phyloP scores from a whole-genome alignment of 2,797 vertebrate species.

The Pipistrellus pygmaeus region DNA sequence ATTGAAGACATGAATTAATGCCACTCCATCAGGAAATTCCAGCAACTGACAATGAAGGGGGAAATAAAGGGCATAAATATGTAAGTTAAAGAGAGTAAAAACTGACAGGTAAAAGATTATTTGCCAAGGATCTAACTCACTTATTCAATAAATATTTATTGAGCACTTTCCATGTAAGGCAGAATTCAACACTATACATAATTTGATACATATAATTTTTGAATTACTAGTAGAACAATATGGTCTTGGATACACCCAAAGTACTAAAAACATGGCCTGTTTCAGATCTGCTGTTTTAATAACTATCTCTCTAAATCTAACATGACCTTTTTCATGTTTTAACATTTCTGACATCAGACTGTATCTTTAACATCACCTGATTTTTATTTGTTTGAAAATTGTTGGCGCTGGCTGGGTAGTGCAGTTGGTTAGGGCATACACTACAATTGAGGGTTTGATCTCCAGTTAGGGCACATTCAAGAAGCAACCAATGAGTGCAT shows the following conservation, averaged over 20 bases:
- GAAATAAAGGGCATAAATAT: not conserved
- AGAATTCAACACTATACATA: slow-evolving; percentile 43
- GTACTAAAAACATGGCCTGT: not conserved
- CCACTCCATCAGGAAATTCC: not conserved
- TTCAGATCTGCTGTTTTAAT: slow-evolving; percentile 11
- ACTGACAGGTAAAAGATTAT: not conserved
- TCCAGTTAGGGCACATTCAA: not conserved
- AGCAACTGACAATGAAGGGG: not conserved
- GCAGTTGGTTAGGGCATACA: not conserved
- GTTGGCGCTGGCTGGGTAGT: not conserved
- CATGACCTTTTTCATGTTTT: not conserved
- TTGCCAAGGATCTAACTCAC: not conserved
- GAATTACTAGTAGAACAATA: not conserved
- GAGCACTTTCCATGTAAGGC: slow-evolving; percentile 14
- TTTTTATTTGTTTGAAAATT: slow-evolving; percentile 31
- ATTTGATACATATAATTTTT: not conserved
- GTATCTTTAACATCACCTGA: slow-evolving; percentile 13
- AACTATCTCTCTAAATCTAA: slow-evolving; percentile 9
- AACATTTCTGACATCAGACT: not conserved
- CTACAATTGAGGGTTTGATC: not conserved
- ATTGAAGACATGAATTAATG: slow-evolving; percentile 3
- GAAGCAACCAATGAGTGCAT: not conserved
- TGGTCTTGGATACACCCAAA: not conserved
- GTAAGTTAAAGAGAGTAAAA: not conserved
- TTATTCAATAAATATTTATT: slow-evolving; percentile 51